Evolutionary conservation across 2,113 vertebrate species (phyloP), one percentile per base, ranked within the genome.

Genomic region (Opisthocomus hoazin): DNA sequence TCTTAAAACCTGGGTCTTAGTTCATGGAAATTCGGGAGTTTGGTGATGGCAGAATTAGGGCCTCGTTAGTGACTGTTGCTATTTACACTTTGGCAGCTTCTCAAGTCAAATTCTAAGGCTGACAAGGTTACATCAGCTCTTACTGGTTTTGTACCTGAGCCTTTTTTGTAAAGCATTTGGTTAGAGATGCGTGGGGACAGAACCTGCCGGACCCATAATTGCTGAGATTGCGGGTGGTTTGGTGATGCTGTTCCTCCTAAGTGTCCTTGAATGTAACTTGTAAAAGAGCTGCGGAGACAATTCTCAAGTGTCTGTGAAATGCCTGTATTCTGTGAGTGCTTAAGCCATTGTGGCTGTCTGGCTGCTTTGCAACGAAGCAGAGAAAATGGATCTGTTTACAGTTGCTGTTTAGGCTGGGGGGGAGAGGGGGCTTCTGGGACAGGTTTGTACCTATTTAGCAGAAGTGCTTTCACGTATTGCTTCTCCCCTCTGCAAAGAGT

Each of bases 241-340:
- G 29, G 71, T 77, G 95, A 75, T 89, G 82, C 89, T 50, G 27
- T 61, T 56, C 15, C 61, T 77, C 89, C 89, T 34, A 80, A 97
- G 95, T 91, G 95, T 79, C 96, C 95, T 94, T 94, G 96, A 95
- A 45, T 63, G 89, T 73, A 71, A 65, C 86, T 60, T 64, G 83
- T 86, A 17, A 61, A 87, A 94, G 84, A 90, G 86, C 92, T 64
- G 83, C 3, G 5, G 80, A 68, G 95, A 78, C 88, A 82, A 41
- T 89, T 91, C 77, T 60, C 39, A 18, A 85, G 83, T n/a, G 56
- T 81, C 80, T 78, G 71, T 53, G 77, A 92, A 78, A 90, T 64
- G 76, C 71, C 58, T 68, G 65, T 27, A 1, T 80, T 85, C 19
- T 46, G 50, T 41, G 90, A 63, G 91, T 54, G 2, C 93, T 58